Base-by-base conservation (phyloP, 1,140 invertebrate species). In the Dreissena rostriformis region DNA sequence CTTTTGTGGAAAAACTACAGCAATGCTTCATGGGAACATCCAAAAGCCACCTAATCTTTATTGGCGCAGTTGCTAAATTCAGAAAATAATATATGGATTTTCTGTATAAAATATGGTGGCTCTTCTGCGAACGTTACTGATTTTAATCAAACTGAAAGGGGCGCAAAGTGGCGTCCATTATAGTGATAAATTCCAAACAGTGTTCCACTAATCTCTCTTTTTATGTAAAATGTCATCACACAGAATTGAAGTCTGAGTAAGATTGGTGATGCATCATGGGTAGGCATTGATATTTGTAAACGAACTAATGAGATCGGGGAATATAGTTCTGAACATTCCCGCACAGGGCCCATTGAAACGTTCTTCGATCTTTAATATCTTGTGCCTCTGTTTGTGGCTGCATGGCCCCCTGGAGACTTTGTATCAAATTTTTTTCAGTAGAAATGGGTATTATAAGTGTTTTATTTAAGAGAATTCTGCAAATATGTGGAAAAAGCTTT, bases 141-240 rank as follows among this genome's bases (percentile, higher is more conserved):
- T 29, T 68, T 14, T 66, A 71, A 70, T 70, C 66, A 70, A 79
- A 70, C 12, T 22, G 55, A n/a, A 53, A 19, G 68, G 24, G 65
- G 22, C 24, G 4, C 14, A 22, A 28, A 67, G 24, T 67, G 8
- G 24, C 29, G 14, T 15, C 29, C 29, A 12, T 67, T 22, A 67
- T 67, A 29, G 29, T 67, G 29, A 67, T 28, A 26, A 49, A 22
- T 19, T 52, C 22, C 51, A 39, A 39, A 39, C 39, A 39, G 8
- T 29, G 66, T 55, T 70, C 53, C 55, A 7, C 17, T 79, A 66
- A 79, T 79, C 70, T 29, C 67, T 12, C 39, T 39, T 57, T 79
- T 79, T 79, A 79, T 79, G 77, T 79, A 57, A 79, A 53, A 51
- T 68, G 67, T 79, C 77, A 17, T 24, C 8, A 71, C 24, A 39